Percentiles rank a stretch among this genome's conserved stretches.
Evolutionary conservation across 2,888 invertebrate species (phyloP).

Genomic region (Acleris literana): DNA sequence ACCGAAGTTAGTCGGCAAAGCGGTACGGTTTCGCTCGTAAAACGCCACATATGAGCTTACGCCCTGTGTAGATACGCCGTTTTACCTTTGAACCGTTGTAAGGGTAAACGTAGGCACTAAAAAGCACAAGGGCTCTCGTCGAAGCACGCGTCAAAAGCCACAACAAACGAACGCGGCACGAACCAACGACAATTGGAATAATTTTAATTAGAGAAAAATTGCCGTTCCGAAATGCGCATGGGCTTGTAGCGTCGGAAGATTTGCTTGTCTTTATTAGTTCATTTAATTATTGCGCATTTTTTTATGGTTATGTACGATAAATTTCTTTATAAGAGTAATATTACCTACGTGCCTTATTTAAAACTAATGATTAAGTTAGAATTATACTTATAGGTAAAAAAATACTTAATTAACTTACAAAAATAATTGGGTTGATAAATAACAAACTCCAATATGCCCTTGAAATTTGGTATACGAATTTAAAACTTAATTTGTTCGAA

Average conservation of each 20-base stretch:
- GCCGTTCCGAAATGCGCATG: constrained; percentile 68
- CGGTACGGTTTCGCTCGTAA: constrained; percentile 39
- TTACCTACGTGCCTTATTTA: too few species aligned
- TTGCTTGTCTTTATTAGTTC: not conserved
- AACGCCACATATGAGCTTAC: constrained; percentile 11
- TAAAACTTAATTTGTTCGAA: too few species aligned
- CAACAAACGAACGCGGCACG: constrained; percentile 74
- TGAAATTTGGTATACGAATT: too few species aligned
- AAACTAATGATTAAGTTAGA: too few species aligned
- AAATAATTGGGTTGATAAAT: too few species aligned
- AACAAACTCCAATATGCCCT: too few species aligned
- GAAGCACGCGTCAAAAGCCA: constrained; percentile 77
- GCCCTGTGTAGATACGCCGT: constrained; percentile 12
- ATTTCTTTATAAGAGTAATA: too few species aligned
- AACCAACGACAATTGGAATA: constrained; percentile 77
- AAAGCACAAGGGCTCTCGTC: constrained; percentile 76
- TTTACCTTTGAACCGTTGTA: constrained; percentile 40
- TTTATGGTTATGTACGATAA: too few species aligned
- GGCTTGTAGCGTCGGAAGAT: constrained; percentile 46
- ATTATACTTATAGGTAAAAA: too few species aligned
- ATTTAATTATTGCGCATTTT: not conserved
- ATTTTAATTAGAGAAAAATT: constrained; percentile 84
- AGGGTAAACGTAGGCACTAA: constrained; percentile 80
- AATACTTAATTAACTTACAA: too few species aligned
- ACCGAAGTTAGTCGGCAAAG: constrained; percentile 54